Evolutionary conservation across 2,113 vertebrate species (phyloP).

Genomic region (Fulica atra): DNA sequence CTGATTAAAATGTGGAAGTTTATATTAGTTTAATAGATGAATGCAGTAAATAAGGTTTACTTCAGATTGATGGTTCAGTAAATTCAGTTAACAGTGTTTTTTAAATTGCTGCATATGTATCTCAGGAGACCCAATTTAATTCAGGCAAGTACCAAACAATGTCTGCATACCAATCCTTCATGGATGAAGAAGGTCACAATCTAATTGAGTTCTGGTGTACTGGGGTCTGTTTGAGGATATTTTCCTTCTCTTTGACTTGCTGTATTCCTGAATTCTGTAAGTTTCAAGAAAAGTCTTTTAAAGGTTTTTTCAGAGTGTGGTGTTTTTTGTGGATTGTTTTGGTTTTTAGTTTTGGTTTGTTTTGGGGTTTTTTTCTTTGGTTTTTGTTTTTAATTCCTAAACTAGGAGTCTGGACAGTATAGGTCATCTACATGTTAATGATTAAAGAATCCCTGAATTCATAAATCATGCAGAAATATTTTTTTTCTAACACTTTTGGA

Average conservation of each 20-base stretch:
- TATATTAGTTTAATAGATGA: conserved; percentile 17
- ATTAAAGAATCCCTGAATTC: conserved; percentile 44
- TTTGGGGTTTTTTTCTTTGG: not conserved
- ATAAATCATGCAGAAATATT: not conserved
- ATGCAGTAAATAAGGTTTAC: conserved; percentile 24
- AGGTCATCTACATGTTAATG: conserved; percentile 40
- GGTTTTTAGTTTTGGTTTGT: too few relatives aligned
- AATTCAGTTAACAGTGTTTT: conserved; percentile 32
- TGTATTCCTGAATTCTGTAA: not conserved
- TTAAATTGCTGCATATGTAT: conserved; percentile 42
- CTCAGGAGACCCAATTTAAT: conserved; percentile 61
- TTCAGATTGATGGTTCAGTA: conserved; percentile 16
- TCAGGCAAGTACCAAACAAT: conserved; percentile 36
- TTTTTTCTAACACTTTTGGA: conserved; percentile 6
- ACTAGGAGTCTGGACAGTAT: not conserved
- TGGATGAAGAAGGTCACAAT: conserved; percentile 62
- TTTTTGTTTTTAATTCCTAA: not conserved
- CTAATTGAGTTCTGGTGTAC: conserved; percentile 37
- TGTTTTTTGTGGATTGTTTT: too few relatives aligned
- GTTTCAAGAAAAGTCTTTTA: not conserved
- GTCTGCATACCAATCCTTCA: conserved; percentile 27
- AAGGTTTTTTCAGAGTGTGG: not conserved
- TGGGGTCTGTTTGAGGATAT: not conserved
- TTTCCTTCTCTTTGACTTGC: conserved; percentile 1
- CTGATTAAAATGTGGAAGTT: conserved; percentile 43